Evolutionary conservation across 2,797 vertebrate genomes (phyloP), one percentile per base, ranked within the genome.

Genomic region (Semaprochilodus insignis): DNA sequence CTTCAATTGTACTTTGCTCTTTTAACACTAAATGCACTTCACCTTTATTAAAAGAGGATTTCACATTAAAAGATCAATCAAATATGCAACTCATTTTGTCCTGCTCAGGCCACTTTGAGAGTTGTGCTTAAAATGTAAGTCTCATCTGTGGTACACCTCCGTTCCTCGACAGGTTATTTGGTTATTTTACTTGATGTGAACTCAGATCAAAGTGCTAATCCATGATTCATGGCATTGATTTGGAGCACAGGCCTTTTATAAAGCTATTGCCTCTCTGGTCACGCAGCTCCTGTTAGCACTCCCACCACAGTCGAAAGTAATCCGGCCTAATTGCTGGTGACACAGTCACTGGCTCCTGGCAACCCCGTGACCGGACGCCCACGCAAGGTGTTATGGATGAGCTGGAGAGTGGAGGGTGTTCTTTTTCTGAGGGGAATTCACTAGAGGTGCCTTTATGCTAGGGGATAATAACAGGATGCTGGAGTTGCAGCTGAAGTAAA

Each of bases 251-350:
- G 34, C 54, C 51, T 70, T 70, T 69, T 80, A 80, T 71, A 80
- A 80, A 63, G 55, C 21, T 71, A 84, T 80, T 80, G 70, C 55
- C 44, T 75, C 73, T 52, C 65, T 1, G 65, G 83, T 84, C 83
- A 80, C 82, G 65, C 63, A 80, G 78, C 57, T 71, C 65, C 55
- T 71, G 73, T 80, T 80, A 72, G 83, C 66, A 8, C 72, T 84
- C 13, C 55, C 73, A 34, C 40, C 87, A 91, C 91, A 91, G 94
- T 94, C 91, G 89, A 94, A 91, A 63, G 85, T 91, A 1, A 89
- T n/a, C 78, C 88, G 92, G 85, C 65, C 87, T 94, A 94, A 95
- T 94, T 95, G 95, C 93, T 91, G 89, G 87, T 88, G 40, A 59
- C 90, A 88, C 81, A 72, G 86, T 85, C 84, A 84, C 65, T 67